Conservation (phyloP, 2,888 invertebrate species). For the Hedychridium roseum region DNA sequence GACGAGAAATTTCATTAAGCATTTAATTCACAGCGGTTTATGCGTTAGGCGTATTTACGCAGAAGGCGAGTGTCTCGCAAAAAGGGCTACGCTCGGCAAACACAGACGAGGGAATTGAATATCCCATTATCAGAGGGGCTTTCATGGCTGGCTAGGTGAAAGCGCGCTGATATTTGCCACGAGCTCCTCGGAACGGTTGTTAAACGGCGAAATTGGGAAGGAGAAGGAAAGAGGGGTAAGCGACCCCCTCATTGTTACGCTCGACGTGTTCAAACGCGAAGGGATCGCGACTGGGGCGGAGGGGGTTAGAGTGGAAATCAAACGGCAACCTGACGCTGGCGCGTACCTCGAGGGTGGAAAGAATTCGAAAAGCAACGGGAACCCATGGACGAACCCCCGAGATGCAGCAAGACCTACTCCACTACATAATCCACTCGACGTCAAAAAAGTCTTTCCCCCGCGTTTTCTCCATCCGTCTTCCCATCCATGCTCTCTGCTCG, state of each 20-base stretch:
- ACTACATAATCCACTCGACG: slow-evolving; percentile 47
- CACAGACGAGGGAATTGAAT: too few species aligned
- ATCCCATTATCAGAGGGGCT: too few species aligned
- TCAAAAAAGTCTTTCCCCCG: slow-evolving; percentile 27
- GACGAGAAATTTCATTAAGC: too few species aligned
- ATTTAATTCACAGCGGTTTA: too few species aligned
- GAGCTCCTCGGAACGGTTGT: slow-evolving; percentile 11
- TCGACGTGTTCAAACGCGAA: slow-evolving; percentile 21
- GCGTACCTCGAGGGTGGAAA: slow-evolving; percentile 14
- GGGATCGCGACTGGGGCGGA: slow-evolving; percentile 23
- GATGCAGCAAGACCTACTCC: slow-evolving; percentile 32
- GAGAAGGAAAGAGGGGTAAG: neutral
- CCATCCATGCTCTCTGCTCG: slow-evolving; percentile 13
- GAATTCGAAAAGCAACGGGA: slow-evolving; percentile 36
- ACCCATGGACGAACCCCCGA: slow-evolving; percentile 27
- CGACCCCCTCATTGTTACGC: slow-evolving; percentile 22
- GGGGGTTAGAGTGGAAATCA: slow-evolving; percentile 33
- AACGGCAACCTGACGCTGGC: slow-evolving; percentile 28
- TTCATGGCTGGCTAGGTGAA: too few species aligned
- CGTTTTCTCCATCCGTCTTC: slow-evolving; percentile 5
- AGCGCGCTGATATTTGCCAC: too few species aligned
- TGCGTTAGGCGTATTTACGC: too few species aligned
- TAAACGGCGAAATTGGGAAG: slow-evolving; percentile 21
- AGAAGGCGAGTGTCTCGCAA: too few species aligned
- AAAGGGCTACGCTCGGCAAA: too few species aligned